Evolutionary conservation across 2,888 invertebrate species (phyloP), one percentile per base, ranked within the genome.

Genomic region (Anorthoa munda): DNA sequence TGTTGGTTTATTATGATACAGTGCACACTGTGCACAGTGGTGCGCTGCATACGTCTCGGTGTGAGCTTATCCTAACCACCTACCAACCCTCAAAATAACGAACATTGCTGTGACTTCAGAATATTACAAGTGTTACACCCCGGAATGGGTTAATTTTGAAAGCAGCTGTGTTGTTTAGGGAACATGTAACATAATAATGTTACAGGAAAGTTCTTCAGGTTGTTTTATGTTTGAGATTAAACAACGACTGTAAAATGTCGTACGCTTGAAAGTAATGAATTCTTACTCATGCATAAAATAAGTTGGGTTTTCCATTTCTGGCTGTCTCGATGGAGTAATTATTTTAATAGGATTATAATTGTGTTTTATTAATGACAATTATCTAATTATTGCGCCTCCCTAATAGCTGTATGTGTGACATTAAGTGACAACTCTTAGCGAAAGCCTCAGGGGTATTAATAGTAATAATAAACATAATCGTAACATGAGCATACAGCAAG

Each of bases 71-170:
- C 39, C 39, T 39, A 75, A 75, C 75, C 60, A 58, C 59, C 56
- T 60, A 45, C 59, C 7, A 69, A 50, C 60, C 69, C 21, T 46
- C 18, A 66, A 61, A 23, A 51, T 81, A 81, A 79, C 68, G 48
- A 59, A 56, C 64, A 64, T 60, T 31, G 66, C 26, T 68, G 53
- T 68, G 66, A 68, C 58, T 55, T 64, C 45, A 48, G 51, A 72
- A 78, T 66, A 72, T 63, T 31, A 69, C 59, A 81, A 56, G 64
- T 65, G 53, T 55, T 55, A 64, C 60, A 63, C 15, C 26, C 26
- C 18, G 13, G 39, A 69, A 80, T 55, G 46, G 45, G 75, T 64
- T 83, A 21, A 80, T 79, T 79, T 65, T 15, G 53, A 71, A 39
- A 76, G 46, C 59, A 65, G 55, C 31, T 61, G 53, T 59, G 46